Base-by-base conservation (phyloP, 1,140 invertebrate genomes). In the Sminthurides bifidus region DNA sequence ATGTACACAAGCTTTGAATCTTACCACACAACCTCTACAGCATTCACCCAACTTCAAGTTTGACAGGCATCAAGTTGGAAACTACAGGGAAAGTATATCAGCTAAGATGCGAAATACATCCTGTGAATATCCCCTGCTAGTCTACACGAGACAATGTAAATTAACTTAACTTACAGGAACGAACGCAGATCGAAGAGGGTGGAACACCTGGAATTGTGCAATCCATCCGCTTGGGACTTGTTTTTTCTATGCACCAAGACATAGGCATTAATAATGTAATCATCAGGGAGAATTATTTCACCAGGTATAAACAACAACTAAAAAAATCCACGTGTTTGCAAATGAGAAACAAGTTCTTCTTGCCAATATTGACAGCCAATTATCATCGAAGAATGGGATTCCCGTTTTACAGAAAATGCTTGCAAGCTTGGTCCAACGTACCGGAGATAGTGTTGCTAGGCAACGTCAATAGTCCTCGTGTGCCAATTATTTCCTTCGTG, bases 401-500 rank as follows among this genome's bases (percentile, higher is more conserved):
- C 40, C 37, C 8, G 19, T 17, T 21, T 35, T 59, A 15, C 24
- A 62, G 56, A 46, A 51, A 43, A 35, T 29, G 27, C 19, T 29
- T 60, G 14, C 21, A 54, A 27, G 43, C 65, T 66, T 73, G 59
- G 59, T 40, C 53, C 2, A 56, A 59, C 17, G 8, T 50, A 15
- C 41, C 53, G 2, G 54, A 57, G 38, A 33, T 93, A 46, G 81
- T 87, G 37, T 69, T 91, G 14, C 73, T 93, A 1, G 88, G 90
- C 15, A 82, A 78, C 65, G 72, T 74, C 33, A 78, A 76, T 26
- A 73, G 78, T 1, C 78, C 80, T 63, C 73, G 87, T 31, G 71
- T 92, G 8, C 83, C 88, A 2, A 81, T 91, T 29, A 88, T 92
- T 68, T 92, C 88, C 12, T 83, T 94, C 63, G 76, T 92, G 70